Evolutionary conservation across 2,888 invertebrate genomes (phyloP).

Genomic region (Temnothorax ravouxi): DNA sequence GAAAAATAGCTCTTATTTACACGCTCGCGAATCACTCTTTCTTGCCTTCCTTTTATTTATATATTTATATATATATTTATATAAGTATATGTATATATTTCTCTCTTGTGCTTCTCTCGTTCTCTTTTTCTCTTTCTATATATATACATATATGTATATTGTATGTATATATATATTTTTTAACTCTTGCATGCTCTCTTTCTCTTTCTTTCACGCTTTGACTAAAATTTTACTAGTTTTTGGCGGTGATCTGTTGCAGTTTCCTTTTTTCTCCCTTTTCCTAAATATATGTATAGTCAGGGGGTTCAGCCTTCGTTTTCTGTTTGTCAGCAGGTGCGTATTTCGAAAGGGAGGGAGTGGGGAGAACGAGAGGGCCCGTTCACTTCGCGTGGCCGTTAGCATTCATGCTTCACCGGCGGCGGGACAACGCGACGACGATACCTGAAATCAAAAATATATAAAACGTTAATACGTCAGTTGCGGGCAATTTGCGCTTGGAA

Average conservation of each 20-base stretch:
- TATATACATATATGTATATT: slow-evolving; percentile 41
- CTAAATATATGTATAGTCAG: slow-evolving; percentile 53
- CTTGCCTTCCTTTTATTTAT: background rate
- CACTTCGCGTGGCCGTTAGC: slow-evolving; percentile 64
- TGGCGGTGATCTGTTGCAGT: slow-evolving; percentile 64
- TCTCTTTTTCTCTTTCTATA: slow-evolving; percentile 62
- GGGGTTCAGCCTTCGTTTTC: slow-evolving; percentile 61
- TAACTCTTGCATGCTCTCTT: slow-evolving; percentile 27
- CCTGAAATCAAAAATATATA: slow-evolving; percentile 64
- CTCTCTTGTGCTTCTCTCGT: slow-evolving; percentile 51
- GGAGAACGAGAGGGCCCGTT: slow-evolving; percentile 44
- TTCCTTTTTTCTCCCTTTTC: slow-evolving; percentile 36
- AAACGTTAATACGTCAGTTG: background rate
- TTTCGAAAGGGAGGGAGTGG: slow-evolving; percentile 25
- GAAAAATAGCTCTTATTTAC: slow-evolving; percentile 81
- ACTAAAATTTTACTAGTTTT: slow-evolving; percentile 66
- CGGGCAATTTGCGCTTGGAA: background rate
- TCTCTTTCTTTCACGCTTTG: slow-evolving; percentile 43
- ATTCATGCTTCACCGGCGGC: slow-evolving; percentile 64
- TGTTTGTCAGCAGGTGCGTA: slow-evolving; percentile 45
- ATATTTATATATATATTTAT: slow-evolving; percentile 53
- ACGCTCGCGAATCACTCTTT: slow-evolving; percentile 50
- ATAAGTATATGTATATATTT: slow-evolving; percentile 36
- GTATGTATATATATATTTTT: slow-evolving; percentile 8
- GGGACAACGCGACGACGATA: slow-evolving; percentile 26